phyloP scores from a whole-genome alignment of 2,797 vertebrate genomes.

The Eulemur albifrons region DNA sequence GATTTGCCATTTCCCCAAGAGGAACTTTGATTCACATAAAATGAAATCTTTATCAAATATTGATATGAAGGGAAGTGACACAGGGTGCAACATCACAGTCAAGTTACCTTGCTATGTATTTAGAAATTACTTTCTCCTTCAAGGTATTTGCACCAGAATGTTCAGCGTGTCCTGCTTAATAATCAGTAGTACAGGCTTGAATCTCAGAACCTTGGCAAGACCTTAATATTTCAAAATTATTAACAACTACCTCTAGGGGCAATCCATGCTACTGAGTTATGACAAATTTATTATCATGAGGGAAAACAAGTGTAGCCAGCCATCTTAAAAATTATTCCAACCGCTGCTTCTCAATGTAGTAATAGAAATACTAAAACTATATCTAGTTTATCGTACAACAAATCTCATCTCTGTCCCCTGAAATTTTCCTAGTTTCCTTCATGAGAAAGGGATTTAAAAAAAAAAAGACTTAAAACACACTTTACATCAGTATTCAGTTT shows the following conservation, averaged over 20 bases:
- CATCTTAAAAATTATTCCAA: constrained; percentile 75
- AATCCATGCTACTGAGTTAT: constrained; percentile 74
- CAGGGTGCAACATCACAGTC: background rate
- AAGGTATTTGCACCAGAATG: constrained; percentile 13
- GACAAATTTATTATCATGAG: constrained; percentile 57
- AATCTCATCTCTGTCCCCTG: constrained; percentile 62
- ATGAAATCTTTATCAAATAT: background rate
- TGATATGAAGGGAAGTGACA: background rate
- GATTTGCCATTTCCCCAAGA: background rate
- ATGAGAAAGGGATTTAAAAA: constrained; percentile 17
- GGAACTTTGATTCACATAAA: background rate
- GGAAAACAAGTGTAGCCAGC: constrained; percentile 64
- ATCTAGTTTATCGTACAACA: constrained; percentile 79
- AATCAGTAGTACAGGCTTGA: constrained; percentile 81
- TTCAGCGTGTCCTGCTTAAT: constrained; percentile 62
- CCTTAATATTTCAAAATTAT: constrained; percentile 78
- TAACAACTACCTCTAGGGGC: constrained; percentile 77
- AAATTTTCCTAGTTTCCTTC: constrained; percentile 62
- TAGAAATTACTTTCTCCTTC: constrained; percentile 1
- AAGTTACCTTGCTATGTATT: background rate
- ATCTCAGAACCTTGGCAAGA: constrained; percentile 79
- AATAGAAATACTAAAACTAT: constrained; percentile 78
- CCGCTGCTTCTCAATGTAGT: constrained; percentile 74
- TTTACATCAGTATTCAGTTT: constrained; percentile 85
- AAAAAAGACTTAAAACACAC: constrained; percentile 70